A percentile compares a stretch with the other conserved stretches of the same genome.
These are phyloP conservation scores for Ascidia mentula DNA, from an alignment of 23 tunicate genomes.

Conservation along the genomic window DNA sequence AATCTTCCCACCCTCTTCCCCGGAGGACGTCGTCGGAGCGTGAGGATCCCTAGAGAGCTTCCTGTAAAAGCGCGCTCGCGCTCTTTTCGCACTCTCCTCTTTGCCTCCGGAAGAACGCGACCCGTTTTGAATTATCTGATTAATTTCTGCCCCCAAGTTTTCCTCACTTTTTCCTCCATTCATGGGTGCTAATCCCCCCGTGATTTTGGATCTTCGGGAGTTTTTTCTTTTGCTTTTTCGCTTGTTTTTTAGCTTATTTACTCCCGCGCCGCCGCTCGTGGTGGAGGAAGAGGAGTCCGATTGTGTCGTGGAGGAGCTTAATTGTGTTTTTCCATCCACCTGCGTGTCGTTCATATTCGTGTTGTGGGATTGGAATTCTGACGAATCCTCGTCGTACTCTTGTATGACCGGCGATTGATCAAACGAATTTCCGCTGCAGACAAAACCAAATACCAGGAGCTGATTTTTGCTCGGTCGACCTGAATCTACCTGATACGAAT, in stretches of 20 bases:
- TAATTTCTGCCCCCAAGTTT: background rate
- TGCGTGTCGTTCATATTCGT: background rate
- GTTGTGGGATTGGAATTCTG: background rate
- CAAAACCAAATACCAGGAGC: too few relatives aligned
- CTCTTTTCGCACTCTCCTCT: background rate
- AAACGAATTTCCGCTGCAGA: background rate
- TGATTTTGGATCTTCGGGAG: background rate
- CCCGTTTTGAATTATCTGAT: background rate
- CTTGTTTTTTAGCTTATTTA: background rate
- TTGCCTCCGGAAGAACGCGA: background rate
- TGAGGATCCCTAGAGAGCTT: slow-evolving; percentile 10
- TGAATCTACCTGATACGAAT: too few relatives aligned
- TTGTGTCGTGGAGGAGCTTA: slow-evolving; percentile 6
- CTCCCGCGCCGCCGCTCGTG: background rate
- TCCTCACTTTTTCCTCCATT: background rate
- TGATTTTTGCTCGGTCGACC: too few relatives aligned
- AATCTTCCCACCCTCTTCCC: background rate
- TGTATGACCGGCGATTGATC: background rate
- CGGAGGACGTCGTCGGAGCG: background rate
- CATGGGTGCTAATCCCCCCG: background rate
- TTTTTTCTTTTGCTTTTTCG: background rate
- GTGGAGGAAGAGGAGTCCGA: background rate
- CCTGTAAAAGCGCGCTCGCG: slow-evolving; percentile 21
- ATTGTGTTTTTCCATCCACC: background rate
- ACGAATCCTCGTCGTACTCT: background rate